Evolutionary conservation across 2,888 invertebrate genomes (phyloP), one percentile per base, ranked within the genome.

Genomic region (Gymnocheta viridis): DNA sequence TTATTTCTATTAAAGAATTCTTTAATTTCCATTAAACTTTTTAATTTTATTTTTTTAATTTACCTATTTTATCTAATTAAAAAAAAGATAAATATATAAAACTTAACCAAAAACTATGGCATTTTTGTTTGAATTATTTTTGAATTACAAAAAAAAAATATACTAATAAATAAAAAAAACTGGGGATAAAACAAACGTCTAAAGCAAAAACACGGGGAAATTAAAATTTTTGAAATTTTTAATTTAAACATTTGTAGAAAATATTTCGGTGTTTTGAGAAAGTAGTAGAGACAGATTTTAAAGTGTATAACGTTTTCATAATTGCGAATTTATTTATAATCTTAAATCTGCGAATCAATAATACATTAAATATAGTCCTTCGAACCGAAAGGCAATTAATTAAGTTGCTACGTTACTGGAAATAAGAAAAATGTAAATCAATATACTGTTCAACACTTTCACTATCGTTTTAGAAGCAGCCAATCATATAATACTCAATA

Each of bases 91-190:
- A 44, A 19, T 19, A 58, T 35, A 69, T 49, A 69, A 67, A 69
- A 85, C 41, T 77, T 51, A 73, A 62, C 49, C 47, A 62, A 83
- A 79, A 85, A 85, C 62, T 64, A 83, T 86, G 86, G 86, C 86
- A 86, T 86, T 86, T 86, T 85, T 85, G 86, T 85, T 70, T 19
- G 27, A 81, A 69, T 44, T 62, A 62, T 19, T 72, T 44, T 24
- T 35, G 7, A 47, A 60, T 41, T 24, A 54, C n/a, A 58, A 47
- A 60, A 6, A 27, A 14, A 51, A 58, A 69, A 73, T 12, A 12
- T 58, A n/a, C n/a, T 10, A 58, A 41, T 44, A 62, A 29, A 27
- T 12, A 38, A 58, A 35, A 58, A 35, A 44, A 38, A 0, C 14
- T n/a, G 38, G 66, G 47, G 41, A 51, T 12, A 47, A 82, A 70